A percentile compares a stretch with the other conserved stretches of the same genome.
Evolutionary conservation across 2,797 vertebrate genomes (phyloP).

Genomic region (Tragelaphus oryx): DNA sequence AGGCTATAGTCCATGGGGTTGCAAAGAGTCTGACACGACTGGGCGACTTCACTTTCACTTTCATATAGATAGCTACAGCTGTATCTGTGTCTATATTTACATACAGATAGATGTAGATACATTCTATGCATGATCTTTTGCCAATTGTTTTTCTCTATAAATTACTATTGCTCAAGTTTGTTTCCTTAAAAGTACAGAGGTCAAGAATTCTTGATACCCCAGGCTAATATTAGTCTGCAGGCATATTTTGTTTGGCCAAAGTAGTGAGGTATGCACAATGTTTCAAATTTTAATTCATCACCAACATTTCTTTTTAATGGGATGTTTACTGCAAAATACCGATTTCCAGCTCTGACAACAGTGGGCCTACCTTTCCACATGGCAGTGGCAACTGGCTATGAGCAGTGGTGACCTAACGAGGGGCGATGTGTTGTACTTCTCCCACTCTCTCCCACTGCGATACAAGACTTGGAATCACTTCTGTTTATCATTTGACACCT

Average conservation of each 20-base stretch:
- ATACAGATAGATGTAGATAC: background rate
- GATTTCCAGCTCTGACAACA: background rate
- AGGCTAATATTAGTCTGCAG: background rate
- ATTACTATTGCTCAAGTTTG: background rate
- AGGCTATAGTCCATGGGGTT: too few relatives aligned
- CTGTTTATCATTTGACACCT: background rate
- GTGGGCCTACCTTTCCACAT: background rate
- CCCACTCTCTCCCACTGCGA: background rate
- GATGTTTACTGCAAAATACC: background rate
- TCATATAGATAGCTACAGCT: background rate
- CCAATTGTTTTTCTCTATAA: background rate
- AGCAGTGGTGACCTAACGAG: background rate
- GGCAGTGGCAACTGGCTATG: background rate
- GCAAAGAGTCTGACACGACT: too few relatives aligned
- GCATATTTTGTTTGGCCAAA: background rate
- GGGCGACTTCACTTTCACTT: too few relatives aligned
- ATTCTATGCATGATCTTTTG: background rate
- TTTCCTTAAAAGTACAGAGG: background rate
- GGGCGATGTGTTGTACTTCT: background rate
- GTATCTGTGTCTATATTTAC: background rate
- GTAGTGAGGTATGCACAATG: background rate
- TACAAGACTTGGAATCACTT: background rate
- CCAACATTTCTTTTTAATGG: background rate
- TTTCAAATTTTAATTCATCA: slow-evolving; percentile 2
- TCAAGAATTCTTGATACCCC: background rate